Conservation (phyloP, 2,113 vertebrate genomes). For the Trematocara zebra region DNA sequence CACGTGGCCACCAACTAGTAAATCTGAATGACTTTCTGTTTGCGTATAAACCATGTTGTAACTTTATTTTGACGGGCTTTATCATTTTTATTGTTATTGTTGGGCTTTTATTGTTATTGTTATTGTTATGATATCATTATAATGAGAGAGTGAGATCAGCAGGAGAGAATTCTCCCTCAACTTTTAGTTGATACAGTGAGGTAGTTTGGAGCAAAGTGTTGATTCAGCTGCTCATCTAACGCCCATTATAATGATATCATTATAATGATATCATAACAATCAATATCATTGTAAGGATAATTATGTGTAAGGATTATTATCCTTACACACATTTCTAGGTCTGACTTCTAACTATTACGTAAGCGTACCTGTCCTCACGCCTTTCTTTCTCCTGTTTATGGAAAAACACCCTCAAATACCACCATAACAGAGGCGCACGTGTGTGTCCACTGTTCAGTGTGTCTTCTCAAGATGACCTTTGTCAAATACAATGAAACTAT, state of each 20-base stretch:
- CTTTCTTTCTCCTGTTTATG: constrained; percentile 37
- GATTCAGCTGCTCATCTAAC: constrained; percentile 52
- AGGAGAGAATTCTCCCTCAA: constrained; percentile 34
- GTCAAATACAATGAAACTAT: neutral
- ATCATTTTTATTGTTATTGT: neutral
- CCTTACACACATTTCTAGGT: neutral
- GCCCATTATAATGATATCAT: neutral
- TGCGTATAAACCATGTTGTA: neutral
- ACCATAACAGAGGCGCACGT: constrained; percentile 16
- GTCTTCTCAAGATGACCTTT: constrained; percentile 36
- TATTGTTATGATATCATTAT: neutral
- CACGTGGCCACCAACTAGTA: neutral
- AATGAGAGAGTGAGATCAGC: constrained; percentile 16
- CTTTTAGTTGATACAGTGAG: constrained; percentile 39
- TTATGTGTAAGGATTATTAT: neutral
- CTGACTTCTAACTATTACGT: neutral
- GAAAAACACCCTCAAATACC: constrained; percentile 45
- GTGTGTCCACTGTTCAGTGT: neutral
- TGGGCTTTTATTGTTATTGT: neutral
- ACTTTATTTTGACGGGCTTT: neutral
- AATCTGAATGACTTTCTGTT: neutral
- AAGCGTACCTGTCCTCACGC: neutral
- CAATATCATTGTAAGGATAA: neutral
- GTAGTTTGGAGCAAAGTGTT: constrained; percentile 46
- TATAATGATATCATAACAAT: neutral